Evolutionary conservation across 2,797 vertebrate species (phyloP).

Genomic region (Gastrophryne carolinensis): DNA sequence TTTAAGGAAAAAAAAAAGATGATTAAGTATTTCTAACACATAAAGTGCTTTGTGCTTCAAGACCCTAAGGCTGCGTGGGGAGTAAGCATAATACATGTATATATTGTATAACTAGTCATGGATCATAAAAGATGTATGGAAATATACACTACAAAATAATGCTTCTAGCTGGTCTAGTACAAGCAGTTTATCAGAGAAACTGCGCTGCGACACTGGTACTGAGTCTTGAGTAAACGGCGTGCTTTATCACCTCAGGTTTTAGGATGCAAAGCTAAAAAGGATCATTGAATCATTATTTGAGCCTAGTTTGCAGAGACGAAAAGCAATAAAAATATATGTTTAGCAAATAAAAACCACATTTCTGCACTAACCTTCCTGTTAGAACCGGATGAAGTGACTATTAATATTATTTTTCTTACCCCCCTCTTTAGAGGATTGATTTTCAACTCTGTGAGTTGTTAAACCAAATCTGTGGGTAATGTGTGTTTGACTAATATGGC

Average conservation of each 20-base stretch:
- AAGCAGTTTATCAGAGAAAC: conserved; percentile 38
- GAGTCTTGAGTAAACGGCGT: conserved; percentile 42
- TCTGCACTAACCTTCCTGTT: conserved; percentile 52
- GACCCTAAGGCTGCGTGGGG: conserved; percentile 19
- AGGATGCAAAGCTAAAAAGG: conserved; percentile 50
- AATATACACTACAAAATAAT: conserved; percentile 22
- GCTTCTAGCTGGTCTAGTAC: conserved; percentile 30
- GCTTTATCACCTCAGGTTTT: conserved; percentile 50
- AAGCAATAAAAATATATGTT: conserved; percentile 54
- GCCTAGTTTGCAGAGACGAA: conserved; percentile 50
- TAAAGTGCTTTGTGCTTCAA: conserved; percentile 49
- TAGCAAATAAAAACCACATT: conserved; percentile 54
- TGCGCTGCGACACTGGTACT: conserved; percentile 39
- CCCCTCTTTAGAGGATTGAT: conserved; percentile 37
- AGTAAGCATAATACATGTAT: conserved; percentile 54
- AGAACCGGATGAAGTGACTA: conserved; percentile 51
- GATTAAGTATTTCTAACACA: conserved; percentile 43
- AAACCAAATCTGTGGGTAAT: conserved; percentile 28
- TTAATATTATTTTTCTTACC: conserved; percentile 38
- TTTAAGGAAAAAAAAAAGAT: background rate
- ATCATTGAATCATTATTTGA: conserved; percentile 53
- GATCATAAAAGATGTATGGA: conserved; percentile 43
- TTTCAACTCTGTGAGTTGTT: conserved; percentile 36
- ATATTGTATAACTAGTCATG: conserved; percentile 53
- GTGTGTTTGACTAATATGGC: conserved; percentile 39